phyloP scores from a whole-genome alignment of 2,113 vertebrate species.

The human region GRCh38 chr2:145932501-145933000 shows the following conservation, averaged over 20 bases:
- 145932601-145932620: conserved; percentile 23
- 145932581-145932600: background rate
- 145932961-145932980: background rate
- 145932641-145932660: conserved; percentile 45
- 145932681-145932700: conserved; percentile 44
- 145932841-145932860: background rate
- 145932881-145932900: background rate
- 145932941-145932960: background rate
- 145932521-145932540: background rate
- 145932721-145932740: background rate
- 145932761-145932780: background rate
- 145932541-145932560: conserved; percentile 56
- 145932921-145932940: background rate
- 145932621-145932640: conserved; percentile 23
- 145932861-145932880: background rate
- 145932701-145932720: background rate
- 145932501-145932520: conserved; percentile 40
- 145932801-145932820: background rate
- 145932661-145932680: background rate
- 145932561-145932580: conserved; percentile 29
- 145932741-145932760: background rate
- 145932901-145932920: background rate
- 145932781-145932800: background rate
- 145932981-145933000: background rate
- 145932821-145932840: background rate